A percentile compares a stretch with the other conserved stretches of the same genome.
Evolutionary conservation across 1,140 invertebrate genomes (phyloP).

Genomic region (Aricia agestis): DNA sequence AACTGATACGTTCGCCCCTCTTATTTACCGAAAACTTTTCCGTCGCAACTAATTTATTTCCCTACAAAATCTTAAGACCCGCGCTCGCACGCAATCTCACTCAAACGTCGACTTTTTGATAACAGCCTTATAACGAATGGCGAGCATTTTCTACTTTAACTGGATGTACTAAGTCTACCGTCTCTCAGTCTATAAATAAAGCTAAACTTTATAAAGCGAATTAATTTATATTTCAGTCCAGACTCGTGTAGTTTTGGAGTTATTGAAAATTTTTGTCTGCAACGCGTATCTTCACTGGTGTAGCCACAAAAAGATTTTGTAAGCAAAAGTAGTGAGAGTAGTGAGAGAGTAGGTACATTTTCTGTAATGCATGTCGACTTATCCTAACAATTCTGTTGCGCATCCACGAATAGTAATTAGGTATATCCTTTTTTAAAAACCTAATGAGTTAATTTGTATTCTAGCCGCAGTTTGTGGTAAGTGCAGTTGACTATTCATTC

Average conservation of each 20-base stretch:
- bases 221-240: neutral
- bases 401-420: neutral
- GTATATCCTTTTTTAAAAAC: slow-evolving; percentile 26
- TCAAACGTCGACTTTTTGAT: slow-evolving; percentile 63
- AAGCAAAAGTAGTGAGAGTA: too few relatives aligned
- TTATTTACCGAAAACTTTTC: slow-evolving; percentile 66
- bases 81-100: slow-evolving; percentile 56
- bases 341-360: too few relatives aligned
- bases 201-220: neutral
- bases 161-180: neutral
- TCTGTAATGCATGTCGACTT: too few relatives aligned
- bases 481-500: slow-evolving; percentile 60
- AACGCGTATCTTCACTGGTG: too few relatives aligned
- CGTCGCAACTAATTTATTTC: slow-evolving; percentile 65
- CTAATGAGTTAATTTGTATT: slow-evolving; percentile 47
- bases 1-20: slow-evolving; percentile 24
- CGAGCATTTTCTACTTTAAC: slow-evolving; percentile 31
- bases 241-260: neutral
- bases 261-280: too few relatives aligned
- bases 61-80: slow-evolving; percentile 59
- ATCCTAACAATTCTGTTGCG: too few relatives aligned
- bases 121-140: slow-evolving; percentile 54
- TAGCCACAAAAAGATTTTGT: too few relatives aligned
- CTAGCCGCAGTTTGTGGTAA: slow-evolving; percentile 41
- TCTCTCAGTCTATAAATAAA: neutral